Evolutionary conservation across 2,113 vertebrate species (phyloP), one percentile per base, ranked within the genome.

Genomic region (Rissa tridactyla): DNA sequence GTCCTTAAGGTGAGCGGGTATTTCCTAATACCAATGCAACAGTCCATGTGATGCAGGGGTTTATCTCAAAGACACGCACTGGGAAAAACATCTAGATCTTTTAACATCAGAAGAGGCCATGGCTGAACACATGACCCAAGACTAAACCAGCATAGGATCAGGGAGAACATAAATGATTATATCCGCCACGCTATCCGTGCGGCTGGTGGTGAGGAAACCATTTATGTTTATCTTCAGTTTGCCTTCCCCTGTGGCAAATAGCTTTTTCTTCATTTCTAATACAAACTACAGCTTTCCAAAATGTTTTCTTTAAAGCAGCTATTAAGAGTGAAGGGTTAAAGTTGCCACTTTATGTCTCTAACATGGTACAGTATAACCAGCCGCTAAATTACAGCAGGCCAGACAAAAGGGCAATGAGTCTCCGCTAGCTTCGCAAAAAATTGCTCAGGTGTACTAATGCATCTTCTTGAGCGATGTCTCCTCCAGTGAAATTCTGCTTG

Each of bases 391-490:
- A 87, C 88, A 83, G 62, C 46, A 26, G 64, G 68, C 38, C 52
- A 38, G 72, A n/a, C 72, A 80, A 80, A 75, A 84, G 85, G 95
- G 91, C 88, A 76, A 86, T 25, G 72, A 83, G 77, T 62, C 78
- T 81, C 54, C 1, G 38, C 93, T 58, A 66, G 77, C 79, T 68
- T 80, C 68, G 93, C 85, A 90, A 89, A 82, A 76, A 86, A 87
- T 81, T 18, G 42, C 58, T 71, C 57, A 58, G 78, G 78, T 87
- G 78, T 64, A 30, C 60, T 72, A 64, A 94, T 96, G 78, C 49
- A 84, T 95, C 93, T 96, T 95, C 82, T 49, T 93, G 82, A 95
- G 82, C 77, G 72, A 69, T 77, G 62, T 21, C 52, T 86, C n/a
- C 73, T 60, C 73, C n/a, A 30, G 61, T 47, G 75, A 80, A 93